Evolutionary conservation across 1,140 invertebrate species (phyloP).

Genomic region (Delia radicum): DNA sequence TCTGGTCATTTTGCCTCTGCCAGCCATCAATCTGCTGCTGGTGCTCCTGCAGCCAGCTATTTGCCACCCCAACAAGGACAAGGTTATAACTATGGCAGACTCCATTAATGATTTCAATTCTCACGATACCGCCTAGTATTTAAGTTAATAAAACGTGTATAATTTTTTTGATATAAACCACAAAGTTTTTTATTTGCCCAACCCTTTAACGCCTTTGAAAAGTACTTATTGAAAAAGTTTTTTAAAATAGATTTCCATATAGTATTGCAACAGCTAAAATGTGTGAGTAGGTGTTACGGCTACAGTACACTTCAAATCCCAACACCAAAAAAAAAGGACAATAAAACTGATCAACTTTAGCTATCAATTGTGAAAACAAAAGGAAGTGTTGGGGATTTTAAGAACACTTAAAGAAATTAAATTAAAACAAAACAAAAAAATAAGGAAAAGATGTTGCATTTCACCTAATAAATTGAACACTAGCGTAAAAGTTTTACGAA

Average conservation of each 20-base stretch:
- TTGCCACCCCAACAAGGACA: constrained; percentile 26
- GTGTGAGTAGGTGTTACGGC: neutral
- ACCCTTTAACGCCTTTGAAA: neutral
- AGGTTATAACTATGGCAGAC: constrained; percentile 8
- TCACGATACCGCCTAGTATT: neutral
- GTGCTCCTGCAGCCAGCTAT: constrained; percentile 9
- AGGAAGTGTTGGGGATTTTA: neutral
- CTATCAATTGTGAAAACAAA: neutral
- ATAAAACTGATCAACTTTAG: neutral
- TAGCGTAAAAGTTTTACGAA: too few relatives aligned
- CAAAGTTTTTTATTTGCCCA: neutral
- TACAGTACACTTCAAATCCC: neutral
- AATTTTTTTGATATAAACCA: neutral
- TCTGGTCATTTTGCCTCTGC: neutral
- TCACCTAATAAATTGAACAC: too few relatives aligned
- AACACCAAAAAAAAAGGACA: neutral
- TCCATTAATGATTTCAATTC: neutral
- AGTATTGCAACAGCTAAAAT: neutral
- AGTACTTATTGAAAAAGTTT: constrained; percentile 8
- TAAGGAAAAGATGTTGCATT: too few relatives aligned
- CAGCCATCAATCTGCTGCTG: neutral
- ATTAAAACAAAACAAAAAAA: neutral
- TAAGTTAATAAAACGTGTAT: neutral
- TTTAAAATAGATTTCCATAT: neutral
- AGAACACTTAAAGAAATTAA: neutral